Base-by-base conservation (phyloP, 2,797 vertebrate species). In the Onychomys arenicola region DNA sequence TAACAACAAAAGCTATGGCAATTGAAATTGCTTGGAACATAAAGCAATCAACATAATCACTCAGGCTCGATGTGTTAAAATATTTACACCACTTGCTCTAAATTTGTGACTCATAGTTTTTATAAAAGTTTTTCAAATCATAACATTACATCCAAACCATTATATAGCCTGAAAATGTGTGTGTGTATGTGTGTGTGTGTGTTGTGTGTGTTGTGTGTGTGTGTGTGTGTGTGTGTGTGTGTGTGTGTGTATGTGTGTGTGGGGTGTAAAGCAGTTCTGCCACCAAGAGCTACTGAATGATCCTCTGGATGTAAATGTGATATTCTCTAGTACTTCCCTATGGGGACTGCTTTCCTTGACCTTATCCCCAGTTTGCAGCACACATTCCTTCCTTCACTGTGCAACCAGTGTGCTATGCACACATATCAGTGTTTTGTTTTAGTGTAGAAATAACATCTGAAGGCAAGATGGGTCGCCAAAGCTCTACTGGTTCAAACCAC, bases 61-160 rank as follows among this genome's bases (percentile, higher is more conserved):
- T 37, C 23, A 85, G 55, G 13, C 6, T 63, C 75, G 65, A 34
- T 17, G 81, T 61, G 43, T 81, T 87, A 77, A 90, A 92, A 46
- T 4, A 92, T 78, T 96, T 92, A 77, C 89, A 16, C 90, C 84
- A 93, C 43, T 73, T 57, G 23, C 93, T 97, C 49, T 95, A 71
- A 92, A 78, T 40, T 13, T 86, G 43, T 85, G 49, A 43, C 29
- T 75, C 29, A 69, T 6, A 57, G 55, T 4, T 86, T 97, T 93
- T 49, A 84, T 7, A 40, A 85, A 90, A 78, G 16, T 3, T 80
- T 65, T 96, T 52, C n/a, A 94, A 83, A 78, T 81, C 34, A 73
- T 43, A 89, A 94, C 78, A 73, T 80, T 21, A 75, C 37, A 87
- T 37, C 14, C 29, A 61, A 78, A 89, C 69, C 3, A 57, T 96